A percentile compares a stretch with the other conserved stretches of the same genome.
phyloP scores from a whole-genome alignment of 1,140 invertebrate genomes.

The Zelostemma sp. region DNA sequence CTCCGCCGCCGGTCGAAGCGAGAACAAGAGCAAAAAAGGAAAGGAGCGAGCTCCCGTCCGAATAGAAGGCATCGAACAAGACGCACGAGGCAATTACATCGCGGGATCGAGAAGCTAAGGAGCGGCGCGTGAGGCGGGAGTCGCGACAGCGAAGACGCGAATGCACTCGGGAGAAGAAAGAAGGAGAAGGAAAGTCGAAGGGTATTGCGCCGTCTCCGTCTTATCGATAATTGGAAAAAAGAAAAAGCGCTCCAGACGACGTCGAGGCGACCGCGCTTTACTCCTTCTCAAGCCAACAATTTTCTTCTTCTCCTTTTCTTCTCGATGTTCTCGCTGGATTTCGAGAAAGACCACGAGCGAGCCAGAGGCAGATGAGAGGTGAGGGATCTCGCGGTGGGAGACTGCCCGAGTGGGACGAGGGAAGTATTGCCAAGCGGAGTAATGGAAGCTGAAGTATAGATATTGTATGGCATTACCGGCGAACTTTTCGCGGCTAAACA shows the following conservation, averaged over 20 bases:
- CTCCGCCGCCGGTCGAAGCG: conserved; percentile 21
- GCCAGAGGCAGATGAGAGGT: conserved; percentile 30
- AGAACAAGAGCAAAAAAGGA: conserved; percentile 8
- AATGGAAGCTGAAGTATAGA: conserved; percentile 67
- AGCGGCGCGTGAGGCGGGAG: not conserved
- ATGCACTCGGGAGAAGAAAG: not conserved
- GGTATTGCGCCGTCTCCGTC: conserved; percentile 60
- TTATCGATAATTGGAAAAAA: conserved; percentile 66
- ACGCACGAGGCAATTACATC: conserved; percentile 57
- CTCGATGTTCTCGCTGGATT: conserved; percentile 7
- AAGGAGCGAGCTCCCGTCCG: conserved; percentile 11
- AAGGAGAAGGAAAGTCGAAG: conserved; percentile 13
- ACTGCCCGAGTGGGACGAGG: conserved; percentile 34
- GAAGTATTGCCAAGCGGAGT: conserved; percentile 55
- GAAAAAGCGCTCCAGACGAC: conserved; percentile 44
- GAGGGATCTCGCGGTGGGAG: conserved; percentile 32
- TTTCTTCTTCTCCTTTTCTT: conserved; percentile 13
- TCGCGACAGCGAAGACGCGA: not conserved
- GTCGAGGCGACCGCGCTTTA: conserved; percentile 27
- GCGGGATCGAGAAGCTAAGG: conserved; percentile 26
- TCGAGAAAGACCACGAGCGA: conserved; percentile 13
- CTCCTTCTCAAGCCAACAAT: conserved; percentile 32
- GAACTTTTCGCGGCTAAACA: conserved; percentile 64
- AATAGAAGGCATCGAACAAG: conserved; percentile 45
- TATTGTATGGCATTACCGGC: conserved; percentile 67